Evolutionary conservation across 1,140 invertebrate genomes (phyloP), one percentile per base, ranked within the genome.

Genomic region (Coelopa frigida): DNA sequence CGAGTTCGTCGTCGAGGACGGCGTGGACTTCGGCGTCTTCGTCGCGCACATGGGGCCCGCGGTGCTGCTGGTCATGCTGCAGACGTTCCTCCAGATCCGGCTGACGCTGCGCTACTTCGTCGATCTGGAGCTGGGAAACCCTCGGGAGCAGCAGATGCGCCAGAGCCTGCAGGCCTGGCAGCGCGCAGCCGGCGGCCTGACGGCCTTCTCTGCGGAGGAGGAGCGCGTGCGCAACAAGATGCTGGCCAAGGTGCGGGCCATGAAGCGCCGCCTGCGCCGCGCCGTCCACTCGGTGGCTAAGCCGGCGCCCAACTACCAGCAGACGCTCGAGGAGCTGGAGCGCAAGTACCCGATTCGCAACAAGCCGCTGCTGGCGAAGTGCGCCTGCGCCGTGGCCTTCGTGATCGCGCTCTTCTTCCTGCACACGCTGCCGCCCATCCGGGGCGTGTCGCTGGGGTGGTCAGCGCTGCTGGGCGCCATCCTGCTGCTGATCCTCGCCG

Each of bases 21-120:
- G 85, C 5, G 76, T 92, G n/a, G 77, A 80, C 46, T 93, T 93
- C 67, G 68, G 77, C 3, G 75, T 61, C 0, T 93, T 92, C 65
- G 81, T 80, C 0, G 23, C 81, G 0, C 88, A 92, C 63, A 87
- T 91, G 83, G 70, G 79, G 2, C 63, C 84, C 1, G 87, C 85
- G 0, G 79, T 87, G 0, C 15, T 87, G 2, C 46, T 87, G 0
- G 79, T 82, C 1, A 54, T 78, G 12, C 27, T 82, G 0, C 75
- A 77, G 1, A 78, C 83, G 0, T 83, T 85, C 56, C 53, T 78
- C 1, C 78, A 85, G 41, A 52, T 91, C 4, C 70, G 84, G 12
- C 73, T 77, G n/a, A 79, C 81, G 50, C 88, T 86, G 58, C 71
- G 84, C n/a, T n/a, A n/a, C n/a, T n/a, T n/a, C n/a, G n/a, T n/a